phyloP scores from a whole-genome alignment of 2,113 vertebrate genomes.

The Tretioscincus oriximinensis region DNA sequence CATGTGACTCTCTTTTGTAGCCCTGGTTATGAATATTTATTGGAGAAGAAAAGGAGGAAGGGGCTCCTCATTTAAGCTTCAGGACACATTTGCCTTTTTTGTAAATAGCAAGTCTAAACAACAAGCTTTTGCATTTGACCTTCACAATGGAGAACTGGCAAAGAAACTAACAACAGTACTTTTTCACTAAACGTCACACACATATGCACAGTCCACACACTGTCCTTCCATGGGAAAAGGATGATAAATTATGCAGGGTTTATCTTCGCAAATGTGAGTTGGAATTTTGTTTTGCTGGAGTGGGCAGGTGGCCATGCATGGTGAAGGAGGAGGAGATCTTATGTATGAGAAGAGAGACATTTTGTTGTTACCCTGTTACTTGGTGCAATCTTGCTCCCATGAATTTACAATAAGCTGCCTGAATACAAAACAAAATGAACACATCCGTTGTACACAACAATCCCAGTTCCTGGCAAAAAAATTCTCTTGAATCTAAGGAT shows the following conservation, averaged over 20 bases:
- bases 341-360: background rate
- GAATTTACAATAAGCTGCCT: background rate
- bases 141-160: background rate
- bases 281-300: constrained; percentile 6
- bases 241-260: constrained; percentile 20
- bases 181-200: background rate
- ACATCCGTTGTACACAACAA: background rate
- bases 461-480: background rate
- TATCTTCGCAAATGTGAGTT: background rate
- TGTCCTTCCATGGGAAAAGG: background rate
- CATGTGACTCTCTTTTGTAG: background rate
- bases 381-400: background rate
- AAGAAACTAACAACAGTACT: background rate
- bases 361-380: background rate
- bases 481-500: background rate
- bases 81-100: background rate
- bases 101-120: constrained; percentile 20
- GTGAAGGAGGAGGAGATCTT: constrained; percentile 6
- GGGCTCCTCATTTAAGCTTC: background rate
- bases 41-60: background rate
- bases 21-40: background rate
- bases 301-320: constrained; percentile 1
- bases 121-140: background rate
- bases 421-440: constrained; percentile 1
- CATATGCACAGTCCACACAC: background rate